These are phyloP conservation scores for Zaprionus obscuricornis DNA, from an alignment of 2,888 invertebrate species.

Conservation along the genomic window DNA sequence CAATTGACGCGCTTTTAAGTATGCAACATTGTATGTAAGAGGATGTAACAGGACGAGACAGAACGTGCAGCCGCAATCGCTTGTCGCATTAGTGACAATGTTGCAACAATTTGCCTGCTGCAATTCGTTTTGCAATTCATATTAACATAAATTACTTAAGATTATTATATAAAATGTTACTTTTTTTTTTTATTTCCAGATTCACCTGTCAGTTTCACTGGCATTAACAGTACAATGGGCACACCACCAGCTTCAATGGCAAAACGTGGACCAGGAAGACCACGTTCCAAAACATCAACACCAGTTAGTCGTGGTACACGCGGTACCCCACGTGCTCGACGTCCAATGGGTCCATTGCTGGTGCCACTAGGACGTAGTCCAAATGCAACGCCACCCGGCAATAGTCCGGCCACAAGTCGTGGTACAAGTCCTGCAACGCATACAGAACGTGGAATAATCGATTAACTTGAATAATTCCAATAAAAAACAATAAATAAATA, in stretches of 20 bases:
- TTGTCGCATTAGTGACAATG: constrained; percentile 61
- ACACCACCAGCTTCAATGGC: constrained; percentile 74
- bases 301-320: constrained; percentile 87
- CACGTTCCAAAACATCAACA: constrained; percentile 87
- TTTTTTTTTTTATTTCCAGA: too few relatives aligned
- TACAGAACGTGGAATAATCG: constrained; percentile 11
- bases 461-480: constrained; percentile 39
- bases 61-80: constrained; percentile 50
- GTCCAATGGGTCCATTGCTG: constrained; percentile 84
- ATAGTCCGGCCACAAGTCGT: constrained; percentile 82
- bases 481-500: not conserved
- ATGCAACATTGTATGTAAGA: constrained; percentile 53
- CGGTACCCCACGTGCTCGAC: constrained; percentile 85
- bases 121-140: constrained; percentile 6
- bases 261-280: constrained; percentile 88
- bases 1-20: constrained; percentile 52
- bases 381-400: constrained; percentile 79
- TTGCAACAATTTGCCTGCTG: constrained; percentile 22
- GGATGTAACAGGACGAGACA: constrained; percentile 32
- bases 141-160: constrained; percentile 30
- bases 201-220: constrained; percentile 17
- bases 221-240: constrained; percentile 25
- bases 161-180: too few relatives aligned
- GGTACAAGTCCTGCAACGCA: constrained; percentile 79
- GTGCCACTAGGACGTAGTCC: constrained; percentile 83